phyloP scores from a whole-genome alignment of 2,797 vertebrate genomes.

The Chelidonichthys spinosus region DNA sequence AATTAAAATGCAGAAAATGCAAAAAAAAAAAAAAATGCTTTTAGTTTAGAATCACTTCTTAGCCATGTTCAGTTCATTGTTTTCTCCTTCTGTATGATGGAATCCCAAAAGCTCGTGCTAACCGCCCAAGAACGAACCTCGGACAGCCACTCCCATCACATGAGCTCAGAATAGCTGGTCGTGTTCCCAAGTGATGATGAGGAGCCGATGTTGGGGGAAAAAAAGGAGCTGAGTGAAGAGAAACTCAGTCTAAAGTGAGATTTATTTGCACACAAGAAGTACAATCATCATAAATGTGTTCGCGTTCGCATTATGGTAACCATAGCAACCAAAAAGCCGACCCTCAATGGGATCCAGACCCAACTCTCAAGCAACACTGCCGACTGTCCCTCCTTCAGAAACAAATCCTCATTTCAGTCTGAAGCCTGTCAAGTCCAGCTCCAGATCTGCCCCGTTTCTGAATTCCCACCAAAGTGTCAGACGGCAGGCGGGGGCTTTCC shows the following conservation, averaged over 20 bases:
- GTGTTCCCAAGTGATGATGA: neutral
- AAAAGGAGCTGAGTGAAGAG: neutral
- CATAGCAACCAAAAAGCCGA: neutral
- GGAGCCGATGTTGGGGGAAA: too few species aligned
- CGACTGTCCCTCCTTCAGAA: slow-evolving; percentile 20
- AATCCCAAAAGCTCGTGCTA: slow-evolving; percentile 13
- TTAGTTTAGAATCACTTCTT: too few species aligned
- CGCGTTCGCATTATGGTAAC: neutral
- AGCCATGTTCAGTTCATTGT: neutral
- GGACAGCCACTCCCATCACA: slow-evolving; percentile 2
- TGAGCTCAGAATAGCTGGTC: slow-evolving; percentile 28
- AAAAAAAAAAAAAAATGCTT: too few species aligned
- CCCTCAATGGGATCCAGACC: neutral
- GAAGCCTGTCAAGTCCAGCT: slow-evolving; percentile 45
- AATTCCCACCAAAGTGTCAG: slow-evolving; percentile 71
- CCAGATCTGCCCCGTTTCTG: slow-evolving; percentile 34
- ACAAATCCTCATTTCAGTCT: slow-evolving; percentile 45
- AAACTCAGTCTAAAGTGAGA: neutral
- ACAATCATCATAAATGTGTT: neutral
- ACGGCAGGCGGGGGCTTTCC: slow-evolving; percentile 64
- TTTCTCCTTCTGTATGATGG: slow-evolving; percentile 3
- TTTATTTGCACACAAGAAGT: neutral
- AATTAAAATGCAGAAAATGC: neutral
- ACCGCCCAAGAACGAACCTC: slow-evolving; percentile 4
- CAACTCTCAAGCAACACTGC: slow-evolving; percentile 7